phyloP scores from a whole-genome alignment of 1,140 invertebrate species.

The Bicyclus anynana region DNA sequence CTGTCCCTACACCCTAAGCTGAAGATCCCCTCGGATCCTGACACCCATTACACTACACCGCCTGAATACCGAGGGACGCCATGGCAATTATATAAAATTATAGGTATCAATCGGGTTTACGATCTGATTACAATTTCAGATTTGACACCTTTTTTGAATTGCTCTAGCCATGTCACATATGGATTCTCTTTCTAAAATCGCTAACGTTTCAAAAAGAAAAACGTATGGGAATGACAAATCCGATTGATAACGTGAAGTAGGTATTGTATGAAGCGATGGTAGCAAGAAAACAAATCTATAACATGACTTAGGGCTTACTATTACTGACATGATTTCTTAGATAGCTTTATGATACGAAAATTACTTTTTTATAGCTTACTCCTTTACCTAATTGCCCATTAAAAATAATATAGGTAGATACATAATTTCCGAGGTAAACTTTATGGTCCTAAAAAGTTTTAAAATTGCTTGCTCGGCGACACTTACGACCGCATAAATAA shows the following conservation, averaged over 20 bases:
- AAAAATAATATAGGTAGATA: background rate
- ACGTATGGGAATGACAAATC: no score
- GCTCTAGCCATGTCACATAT: no score
- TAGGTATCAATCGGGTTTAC: constrained; percentile 70
- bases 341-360: background rate
- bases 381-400: background rate
- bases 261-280: no score
- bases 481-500: background rate
- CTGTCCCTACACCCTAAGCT: constrained; percentile 62
- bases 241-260: no score
- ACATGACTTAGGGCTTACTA: no score
- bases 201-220: no score
- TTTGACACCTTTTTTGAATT: constrained; percentile 41
- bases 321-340: no score
- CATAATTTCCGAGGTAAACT: background rate
- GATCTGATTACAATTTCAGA: constrained; percentile 62
- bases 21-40: constrained; percentile 41
- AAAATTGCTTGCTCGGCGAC: background rate
- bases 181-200: no score
- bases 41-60: constrained; percentile 60
- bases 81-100: constrained; percentile 57
- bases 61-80: constrained; percentile 49
- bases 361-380: background rate
- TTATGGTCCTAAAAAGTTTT: background rate
- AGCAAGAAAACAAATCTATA: no score